Conservation (phyloP, 2,113 vertebrate species). For the Seriola rivoliana region DNA sequence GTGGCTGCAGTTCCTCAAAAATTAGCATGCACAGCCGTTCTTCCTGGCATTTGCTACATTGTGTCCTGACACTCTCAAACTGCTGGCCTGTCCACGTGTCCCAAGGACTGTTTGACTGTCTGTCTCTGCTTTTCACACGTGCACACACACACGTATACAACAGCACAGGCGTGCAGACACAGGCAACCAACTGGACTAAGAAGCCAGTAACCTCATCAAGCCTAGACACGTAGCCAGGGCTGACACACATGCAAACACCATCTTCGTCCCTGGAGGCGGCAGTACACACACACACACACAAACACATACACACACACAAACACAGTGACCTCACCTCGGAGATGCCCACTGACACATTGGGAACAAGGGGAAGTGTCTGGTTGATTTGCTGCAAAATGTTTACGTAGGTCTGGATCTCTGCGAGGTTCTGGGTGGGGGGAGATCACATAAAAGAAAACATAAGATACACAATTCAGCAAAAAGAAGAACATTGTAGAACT, state of each 20-base stretch:
- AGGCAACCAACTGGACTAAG: constrained; percentile 28
- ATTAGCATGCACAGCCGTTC: constrained; percentile 36
- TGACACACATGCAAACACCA: constrained; percentile 62
- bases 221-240: constrained; percentile 25
- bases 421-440: constrained; percentile 88
- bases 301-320: constrained; percentile 31
- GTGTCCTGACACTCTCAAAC: constrained; percentile 35
- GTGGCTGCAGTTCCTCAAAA: not conserved
- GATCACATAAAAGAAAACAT: constrained; percentile 6
- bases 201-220: constrained; percentile 54
- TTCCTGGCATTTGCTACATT: constrained; percentile 30
- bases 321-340: constrained; percentile 87
- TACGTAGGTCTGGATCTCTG: constrained; percentile 95
- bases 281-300: constrained; percentile 26
- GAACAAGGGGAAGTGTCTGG: constrained; percentile 86
- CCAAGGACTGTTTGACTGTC: not conserved
- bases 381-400: constrained; percentile 94
- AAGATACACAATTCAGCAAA: not conserved
- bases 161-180: constrained; percentile 15
- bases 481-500: not conserved
- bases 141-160: not conserved
- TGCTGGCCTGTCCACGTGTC: constrained; percentile 16
- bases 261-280: constrained; percentile 27
- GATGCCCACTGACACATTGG: constrained; percentile 82
- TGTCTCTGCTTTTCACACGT: constrained; percentile 5